A percentile compares a stretch with the other conserved stretches of the same genome.
Evolutionary conservation across 2,113 vertebrate species (phyloP).

Genomic region (Psilopsiagon aurifrons): DNA sequence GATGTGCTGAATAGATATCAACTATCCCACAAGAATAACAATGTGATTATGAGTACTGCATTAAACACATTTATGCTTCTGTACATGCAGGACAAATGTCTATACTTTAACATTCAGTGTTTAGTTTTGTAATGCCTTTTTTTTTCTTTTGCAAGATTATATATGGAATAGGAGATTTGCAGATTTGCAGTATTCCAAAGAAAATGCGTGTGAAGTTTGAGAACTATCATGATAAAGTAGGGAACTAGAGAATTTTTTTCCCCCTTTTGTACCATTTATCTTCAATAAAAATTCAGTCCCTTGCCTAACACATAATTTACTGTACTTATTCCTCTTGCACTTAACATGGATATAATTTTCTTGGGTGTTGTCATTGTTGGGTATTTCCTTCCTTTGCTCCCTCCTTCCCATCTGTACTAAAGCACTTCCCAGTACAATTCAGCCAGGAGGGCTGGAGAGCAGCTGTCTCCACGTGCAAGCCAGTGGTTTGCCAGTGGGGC

Average conservation of each 20-base stretch:
- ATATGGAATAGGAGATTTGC: neutral
- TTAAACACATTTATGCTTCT: neutral
- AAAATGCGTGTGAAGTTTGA: neutral
- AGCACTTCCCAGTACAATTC: slow-evolving; percentile 37
- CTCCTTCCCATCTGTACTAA: slow-evolving; percentile 58
- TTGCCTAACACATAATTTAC: neutral
- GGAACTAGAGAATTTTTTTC: neutral
- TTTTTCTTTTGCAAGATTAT: neutral
- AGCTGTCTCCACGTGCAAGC: slow-evolving; percentile 64
- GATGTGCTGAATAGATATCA: neutral
- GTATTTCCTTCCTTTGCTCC: neutral
- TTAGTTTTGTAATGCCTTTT: neutral
- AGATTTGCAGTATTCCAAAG: neutral
- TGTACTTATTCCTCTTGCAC: neutral
- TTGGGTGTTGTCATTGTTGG: neutral
- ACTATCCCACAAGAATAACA: neutral
- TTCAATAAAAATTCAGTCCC: neutral
- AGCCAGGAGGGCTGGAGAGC: slow-evolving; percentile 69
- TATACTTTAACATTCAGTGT: neutral
- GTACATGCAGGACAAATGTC: neutral
- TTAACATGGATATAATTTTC: neutral
- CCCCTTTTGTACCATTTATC: neutral
- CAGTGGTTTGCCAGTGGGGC: slow-evolving; percentile 56
- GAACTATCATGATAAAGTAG: neutral
- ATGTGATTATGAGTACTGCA: neutral